Evolutionary conservation across 2,113 vertebrate genomes (phyloP), one percentile per base, ranked within the genome.

Genomic region (Cyprinodon brontotheroides): DNA sequence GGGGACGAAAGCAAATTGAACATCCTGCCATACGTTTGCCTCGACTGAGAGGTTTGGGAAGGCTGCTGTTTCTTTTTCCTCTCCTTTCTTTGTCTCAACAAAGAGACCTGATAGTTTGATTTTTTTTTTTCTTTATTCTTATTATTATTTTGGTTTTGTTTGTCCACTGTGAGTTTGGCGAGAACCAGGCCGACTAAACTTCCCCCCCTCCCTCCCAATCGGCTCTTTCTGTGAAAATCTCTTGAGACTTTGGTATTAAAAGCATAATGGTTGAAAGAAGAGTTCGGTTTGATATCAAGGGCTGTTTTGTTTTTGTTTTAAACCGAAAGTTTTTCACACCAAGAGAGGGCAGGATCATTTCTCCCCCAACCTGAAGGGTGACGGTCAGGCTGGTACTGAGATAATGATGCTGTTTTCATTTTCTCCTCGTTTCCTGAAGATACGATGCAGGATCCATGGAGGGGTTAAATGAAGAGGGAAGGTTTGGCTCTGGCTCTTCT

Each of bases 1-100:
- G 96, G 98, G 78, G 97, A 98, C 72, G 96, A 97, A 60, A 97
- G 95, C 94, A 96, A 94, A 90, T 92, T 99, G 91, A 97, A 98
- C 94, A 96, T 99, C 95, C 95, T 99, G 96, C 98, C 98, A 94
- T 99, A 99, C 45, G 95, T 99, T 95, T 98, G 96, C 95, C 93
- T 98, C 94, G 98, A 99, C 95, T 99, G 95, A 99, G 86, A 68
- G 95, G 0, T 94, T 94, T 12, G 94, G 94, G 72, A 79, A 67
- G 92, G 94, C 75, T 93, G 94, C 93, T 84, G 94, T 95, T 43
- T 11, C 93, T 96, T 80, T 29, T 95, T 90, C 81, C 93, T 95
- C 61, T 93, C 95, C 9, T 92, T 92, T 75, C 79, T 94, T 48
- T 86, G 81, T 81, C 82, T 82, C 82, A 43, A 29, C 57, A 29